These are phyloP conservation scores for Marcusenius ussheri DNA, from an alignment of 2,113 vertebrate species.

Conservation along the genomic window DNA sequence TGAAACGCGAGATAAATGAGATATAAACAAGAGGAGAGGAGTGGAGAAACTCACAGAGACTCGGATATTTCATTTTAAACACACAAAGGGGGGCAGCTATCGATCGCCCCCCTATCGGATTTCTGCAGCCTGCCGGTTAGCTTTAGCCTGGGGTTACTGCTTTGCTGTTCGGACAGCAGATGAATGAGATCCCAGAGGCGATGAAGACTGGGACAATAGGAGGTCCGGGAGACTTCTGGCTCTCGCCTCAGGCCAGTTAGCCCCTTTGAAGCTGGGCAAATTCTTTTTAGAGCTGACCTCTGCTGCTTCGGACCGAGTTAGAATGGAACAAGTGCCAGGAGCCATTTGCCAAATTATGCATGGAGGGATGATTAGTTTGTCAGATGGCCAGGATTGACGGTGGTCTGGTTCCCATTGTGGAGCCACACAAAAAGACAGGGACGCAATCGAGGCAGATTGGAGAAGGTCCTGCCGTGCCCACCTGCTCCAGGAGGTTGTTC, in stretches of 20 bases:
- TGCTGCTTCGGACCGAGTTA: neutral
- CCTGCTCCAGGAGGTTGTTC: constrained; percentile 94
- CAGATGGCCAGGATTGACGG: neutral
- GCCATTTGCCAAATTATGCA: neutral
- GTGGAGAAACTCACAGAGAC: neutral
- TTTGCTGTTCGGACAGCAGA: neutral
- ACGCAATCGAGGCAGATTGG: neutral
- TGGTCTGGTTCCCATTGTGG: neutral
- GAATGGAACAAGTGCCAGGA: neutral
- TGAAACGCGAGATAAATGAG: neutral
- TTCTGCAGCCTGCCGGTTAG: neutral
- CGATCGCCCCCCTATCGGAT: neutral
- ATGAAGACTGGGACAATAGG: neutral
- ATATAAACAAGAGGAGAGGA: constrained; percentile 25
- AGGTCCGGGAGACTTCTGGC: neutral
- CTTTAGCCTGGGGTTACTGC: neutral
- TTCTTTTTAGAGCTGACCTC: neutral
- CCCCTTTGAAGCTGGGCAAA: neutral
- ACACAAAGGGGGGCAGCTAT: neutral
- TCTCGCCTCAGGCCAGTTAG: neutral
- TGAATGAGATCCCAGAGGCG: neutral
- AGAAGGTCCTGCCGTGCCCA: constrained; percentile 42
- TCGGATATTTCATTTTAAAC: constrained; percentile 5
- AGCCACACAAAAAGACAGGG: neutral
- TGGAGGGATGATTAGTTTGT: neutral